Evolutionary conservation across 2,797 vertebrate species (phyloP).

Genomic region (Benthosema pterotum): DNA sequence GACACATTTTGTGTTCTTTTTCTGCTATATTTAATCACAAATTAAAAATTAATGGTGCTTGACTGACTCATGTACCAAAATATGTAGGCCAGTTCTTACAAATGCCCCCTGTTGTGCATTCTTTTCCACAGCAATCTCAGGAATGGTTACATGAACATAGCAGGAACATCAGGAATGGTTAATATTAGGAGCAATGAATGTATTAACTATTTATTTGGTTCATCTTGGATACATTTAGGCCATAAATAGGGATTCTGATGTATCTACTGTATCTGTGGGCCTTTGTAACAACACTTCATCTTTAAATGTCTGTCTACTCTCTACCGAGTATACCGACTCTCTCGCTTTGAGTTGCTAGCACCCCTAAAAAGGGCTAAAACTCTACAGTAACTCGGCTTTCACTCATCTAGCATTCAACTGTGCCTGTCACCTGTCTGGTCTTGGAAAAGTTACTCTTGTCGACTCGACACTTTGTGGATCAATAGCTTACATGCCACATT

Average conservation of each 20-base stretch:
- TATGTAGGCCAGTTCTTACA: no score
- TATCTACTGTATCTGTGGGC: conserved; percentile 24
- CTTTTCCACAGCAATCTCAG: not conserved
- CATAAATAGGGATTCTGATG: conserved; percentile 16
- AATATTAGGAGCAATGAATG: conserved; percentile 25
- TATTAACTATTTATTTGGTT: conserved; percentile 48
- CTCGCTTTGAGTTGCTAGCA: no score
- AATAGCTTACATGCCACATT: no score
- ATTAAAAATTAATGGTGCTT: not conserved
- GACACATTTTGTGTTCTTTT: no score
- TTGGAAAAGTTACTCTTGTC: no score
- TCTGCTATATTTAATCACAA: not conserved
- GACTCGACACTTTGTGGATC: no score
- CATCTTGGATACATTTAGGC: conserved; percentile 46
- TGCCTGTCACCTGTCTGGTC: no score
- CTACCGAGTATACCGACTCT: no score
- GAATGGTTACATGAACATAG: conserved; percentile 17
- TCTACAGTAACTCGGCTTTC: no score
- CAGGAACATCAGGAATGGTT: conserved; percentile 40
- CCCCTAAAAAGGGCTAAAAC: no score
- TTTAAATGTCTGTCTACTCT: not conserved
- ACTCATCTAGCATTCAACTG: no score
- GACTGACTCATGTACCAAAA: not conserved
- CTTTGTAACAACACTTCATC: not conserved
- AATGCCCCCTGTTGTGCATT: not conserved